Evolutionary conservation across 2,888 invertebrate species (phyloP).

Genomic region (Drosophila mettleri): DNA sequence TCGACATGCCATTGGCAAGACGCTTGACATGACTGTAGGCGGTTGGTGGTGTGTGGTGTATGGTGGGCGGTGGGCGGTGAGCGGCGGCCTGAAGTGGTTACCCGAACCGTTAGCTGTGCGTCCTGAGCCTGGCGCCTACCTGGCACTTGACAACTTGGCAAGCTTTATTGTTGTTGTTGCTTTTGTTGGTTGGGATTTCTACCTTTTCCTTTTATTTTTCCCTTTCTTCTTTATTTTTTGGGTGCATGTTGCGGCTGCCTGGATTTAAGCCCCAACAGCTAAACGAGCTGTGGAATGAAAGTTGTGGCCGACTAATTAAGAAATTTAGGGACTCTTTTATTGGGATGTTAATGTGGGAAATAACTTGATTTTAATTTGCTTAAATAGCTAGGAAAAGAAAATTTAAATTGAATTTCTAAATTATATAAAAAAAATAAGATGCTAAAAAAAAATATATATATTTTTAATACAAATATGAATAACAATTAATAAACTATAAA

Average conservation of each 20-base stretch:
- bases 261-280: constrained; percentile 34
- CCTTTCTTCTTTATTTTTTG: constrained; percentile 16
- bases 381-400: no score
- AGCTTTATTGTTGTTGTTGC: constrained; percentile 41
- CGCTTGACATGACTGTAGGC: constrained; percentile 36
- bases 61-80: neutral
- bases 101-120: constrained; percentile 25
- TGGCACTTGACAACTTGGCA: constrained; percentile 79
- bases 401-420: no score
- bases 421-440: no score
- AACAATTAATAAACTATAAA: no score
- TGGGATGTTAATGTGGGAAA: no score
- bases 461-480: no score
- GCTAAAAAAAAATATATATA: no score
- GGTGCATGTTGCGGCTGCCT: constrained; percentile 48
- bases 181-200: constrained; percentile 25
- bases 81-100: constrained; percentile 39
- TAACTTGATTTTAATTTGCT: no score
- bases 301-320: neutral
- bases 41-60: neutral
- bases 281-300: constrained; percentile 23
- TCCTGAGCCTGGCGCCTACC: constrained; percentile 68
- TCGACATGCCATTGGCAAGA: constrained; percentile 54
- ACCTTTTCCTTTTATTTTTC: constrained; percentile 15
- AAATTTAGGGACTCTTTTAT: no score